Percentiles rank a stretch among this genome's conserved stretches.
Conservation (phyloP, 2,797 vertebrate species). For the Phoxinus dragarum region DNA sequence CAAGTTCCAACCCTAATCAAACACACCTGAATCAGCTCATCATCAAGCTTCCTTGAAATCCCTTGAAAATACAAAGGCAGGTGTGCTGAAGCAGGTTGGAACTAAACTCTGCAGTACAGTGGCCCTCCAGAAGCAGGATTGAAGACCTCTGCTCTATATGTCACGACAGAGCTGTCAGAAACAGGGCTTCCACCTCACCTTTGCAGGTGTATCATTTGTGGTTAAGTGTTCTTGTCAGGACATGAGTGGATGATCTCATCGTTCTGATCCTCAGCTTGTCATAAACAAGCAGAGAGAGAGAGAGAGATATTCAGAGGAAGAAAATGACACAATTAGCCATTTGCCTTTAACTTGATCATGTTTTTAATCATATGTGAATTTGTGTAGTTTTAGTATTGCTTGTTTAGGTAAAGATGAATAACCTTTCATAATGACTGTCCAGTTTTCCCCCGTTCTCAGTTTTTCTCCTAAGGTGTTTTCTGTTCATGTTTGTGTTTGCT, state of each 20-base stretch:
- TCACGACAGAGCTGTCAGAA: neutral
- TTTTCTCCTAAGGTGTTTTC: slow-evolving; percentile 51
- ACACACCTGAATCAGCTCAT: no score
- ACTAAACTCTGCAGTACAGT: no score
- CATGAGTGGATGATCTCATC: slow-evolving; percentile 59
- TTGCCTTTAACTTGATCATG: neutral
- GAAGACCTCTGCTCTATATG: no score
- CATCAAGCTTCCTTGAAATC: no score
- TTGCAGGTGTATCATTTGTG: slow-evolving; percentile 31
- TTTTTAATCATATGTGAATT: neutral
- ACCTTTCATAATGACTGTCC: slow-evolving; percentile 4
- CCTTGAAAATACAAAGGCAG: no score
- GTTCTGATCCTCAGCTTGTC: slow-evolving; percentile 37
- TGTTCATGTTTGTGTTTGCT: slow-evolving; percentile 34
- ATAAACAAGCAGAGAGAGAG: neutral
- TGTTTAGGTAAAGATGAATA: slow-evolving; percentile 7
- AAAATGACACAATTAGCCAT: neutral
- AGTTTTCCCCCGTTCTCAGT: slow-evolving; percentile 11
- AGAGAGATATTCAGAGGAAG: neutral
- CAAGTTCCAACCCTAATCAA: no score
- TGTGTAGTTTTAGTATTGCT: neutral
- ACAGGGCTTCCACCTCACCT: slow-evolving; percentile 23
- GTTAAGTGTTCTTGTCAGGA: slow-evolving; percentile 51
- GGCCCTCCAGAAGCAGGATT: no score
- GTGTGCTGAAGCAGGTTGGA: no score